These are phyloP conservation scores for Merluccius polli DNA, from an alignment of 2,797 vertebrate species.

Conservation along the genomic window DNA sequence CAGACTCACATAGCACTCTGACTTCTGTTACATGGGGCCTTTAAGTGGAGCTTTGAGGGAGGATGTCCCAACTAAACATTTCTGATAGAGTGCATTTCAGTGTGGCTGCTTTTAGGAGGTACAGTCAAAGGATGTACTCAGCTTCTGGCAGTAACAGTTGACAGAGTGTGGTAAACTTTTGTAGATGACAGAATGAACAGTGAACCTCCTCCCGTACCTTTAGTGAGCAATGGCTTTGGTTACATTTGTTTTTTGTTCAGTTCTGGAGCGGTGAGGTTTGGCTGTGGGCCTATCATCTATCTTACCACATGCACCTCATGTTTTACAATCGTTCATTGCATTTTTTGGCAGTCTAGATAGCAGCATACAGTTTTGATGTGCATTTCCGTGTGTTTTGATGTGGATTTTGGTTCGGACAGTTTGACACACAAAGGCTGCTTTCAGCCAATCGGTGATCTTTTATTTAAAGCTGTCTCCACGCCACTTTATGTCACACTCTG, in stretches of 20 bases:
- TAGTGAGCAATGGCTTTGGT: too few species aligned
- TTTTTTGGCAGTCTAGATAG: not conserved
- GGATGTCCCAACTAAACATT: not conserved
- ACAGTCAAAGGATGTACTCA: not conserved
- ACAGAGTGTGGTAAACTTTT: not conserved
- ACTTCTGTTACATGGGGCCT: too few species aligned
- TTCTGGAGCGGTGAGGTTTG: not conserved
- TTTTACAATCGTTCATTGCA: not conserved
- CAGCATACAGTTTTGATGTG: not conserved
- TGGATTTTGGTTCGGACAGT: slow-evolving; percentile 3
- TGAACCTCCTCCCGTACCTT: too few species aligned
- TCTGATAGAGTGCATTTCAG: not conserved
- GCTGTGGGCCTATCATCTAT: not conserved
- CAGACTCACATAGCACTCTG: too few species aligned
- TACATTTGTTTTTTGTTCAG: not conserved
- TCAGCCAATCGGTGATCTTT: slow-evolving; percentile 65
- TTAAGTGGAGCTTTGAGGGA: not conserved
- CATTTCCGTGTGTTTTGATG: not conserved
- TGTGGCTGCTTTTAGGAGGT: not conserved
- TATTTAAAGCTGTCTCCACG: slow-evolving; percentile 64
- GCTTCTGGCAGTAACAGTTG: not conserved
- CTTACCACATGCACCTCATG: not conserved
- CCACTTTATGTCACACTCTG: slow-evolving; percentile 68
- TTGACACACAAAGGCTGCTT: slow-evolving; percentile 68
- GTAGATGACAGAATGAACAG: not conserved